A percentile compares a stretch with the other conserved stretches of the same genome.
These are phyloP conservation scores for Phrynocephalus forsythii DNA, from an alignment of 2,797 vertebrate genomes.

Conservation along the genomic window DNA sequence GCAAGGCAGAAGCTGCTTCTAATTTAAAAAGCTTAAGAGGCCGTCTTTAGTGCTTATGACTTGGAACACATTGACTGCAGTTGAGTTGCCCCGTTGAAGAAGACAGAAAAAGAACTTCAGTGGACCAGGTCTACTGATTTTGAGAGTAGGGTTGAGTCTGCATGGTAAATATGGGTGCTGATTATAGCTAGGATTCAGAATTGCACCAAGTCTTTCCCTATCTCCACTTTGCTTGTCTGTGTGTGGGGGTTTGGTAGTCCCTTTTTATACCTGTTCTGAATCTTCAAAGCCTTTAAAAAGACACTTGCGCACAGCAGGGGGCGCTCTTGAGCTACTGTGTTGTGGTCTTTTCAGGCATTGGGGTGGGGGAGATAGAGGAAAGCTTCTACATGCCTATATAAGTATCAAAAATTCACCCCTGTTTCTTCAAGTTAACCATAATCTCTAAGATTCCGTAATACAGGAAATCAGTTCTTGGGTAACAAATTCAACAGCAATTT, in stretches of 20 bases:
- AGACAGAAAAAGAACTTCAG: constrained; percentile 67
- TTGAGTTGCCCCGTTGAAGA: constrained; percentile 70
- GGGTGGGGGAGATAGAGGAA: constrained; percentile 64
- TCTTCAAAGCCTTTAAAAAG: not conserved
- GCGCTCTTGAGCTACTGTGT: constrained; percentile 89
- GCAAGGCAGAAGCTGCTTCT: constrained; percentile 73
- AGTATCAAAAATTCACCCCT: constrained; percentile 79
- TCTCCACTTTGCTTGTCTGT: not conserved
- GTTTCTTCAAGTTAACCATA: constrained; percentile 80
- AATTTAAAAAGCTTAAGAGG: constrained; percentile 74
- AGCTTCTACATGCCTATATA: constrained; percentile 61
- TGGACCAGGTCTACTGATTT: constrained; percentile 45
- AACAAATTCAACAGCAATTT: constrained; percentile 84
- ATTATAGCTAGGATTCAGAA: constrained; percentile 13
- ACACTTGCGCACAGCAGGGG: constrained; percentile 84
- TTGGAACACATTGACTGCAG: constrained; percentile 73
- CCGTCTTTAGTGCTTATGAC: constrained; percentile 69
- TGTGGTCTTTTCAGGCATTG: not conserved
- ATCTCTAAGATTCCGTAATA: constrained; percentile 80
- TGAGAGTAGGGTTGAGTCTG: constrained; percentile 1
- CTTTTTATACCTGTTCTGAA: not conserved
- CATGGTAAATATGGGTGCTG: not conserved
- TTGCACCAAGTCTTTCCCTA: not conserved
- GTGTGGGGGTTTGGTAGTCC: no score
- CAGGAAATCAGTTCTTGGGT: constrained; percentile 83